Evolutionary conservation across 2,797 vertebrate species (phyloP), one percentile per base, ranked within the genome.

Genomic region (Chelon labrosus): DNA sequence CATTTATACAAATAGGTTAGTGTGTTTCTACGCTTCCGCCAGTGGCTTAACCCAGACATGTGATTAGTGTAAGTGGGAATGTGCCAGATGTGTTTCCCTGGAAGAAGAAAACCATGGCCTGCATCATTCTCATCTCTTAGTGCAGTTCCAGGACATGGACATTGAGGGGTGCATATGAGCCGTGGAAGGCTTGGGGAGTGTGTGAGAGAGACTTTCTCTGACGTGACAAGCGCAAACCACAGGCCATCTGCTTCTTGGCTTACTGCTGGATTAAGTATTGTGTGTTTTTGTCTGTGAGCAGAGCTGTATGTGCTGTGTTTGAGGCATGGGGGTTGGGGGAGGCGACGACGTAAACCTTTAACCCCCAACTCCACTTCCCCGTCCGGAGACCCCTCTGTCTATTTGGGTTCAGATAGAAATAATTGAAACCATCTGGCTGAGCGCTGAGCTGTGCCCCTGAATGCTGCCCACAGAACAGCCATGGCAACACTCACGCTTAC

Each of bases 211-310:
- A 89, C 84, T 87, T 88, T 86, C 88, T 86, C 74, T 88, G 86
- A 85, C 75, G 75, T 89, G 89, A 90, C 86, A 84, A 85, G 70
- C 82, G 65, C 89, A 84, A 84, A 89, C 89, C 77, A 80, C 69
- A 42, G 73, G 65, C 93, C 94, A 94, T 95, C 94, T 95, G 94
- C 80, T 86, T 54, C 85, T 70, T 76, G 88, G 88, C 86, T 94
- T 93, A 92, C 73, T 76, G 64, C 75, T 84, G 88, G 92, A 94
- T 94, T 88, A 87, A 74, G 72, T 59, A 50, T 4, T 79, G 52
- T 80, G 65, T 68, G 56, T 79, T 38, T 75, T 54, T 80, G 66
- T 59, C 27, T 79, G 65, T 73, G 59, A 59, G 59, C 37, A 47
- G 37, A 56, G 25, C 49, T 25, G 4, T 3, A 53, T 74, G 65